Conservation (phyloP, 2,888 invertebrate genomes). For the Pinctada fucata region DNA sequence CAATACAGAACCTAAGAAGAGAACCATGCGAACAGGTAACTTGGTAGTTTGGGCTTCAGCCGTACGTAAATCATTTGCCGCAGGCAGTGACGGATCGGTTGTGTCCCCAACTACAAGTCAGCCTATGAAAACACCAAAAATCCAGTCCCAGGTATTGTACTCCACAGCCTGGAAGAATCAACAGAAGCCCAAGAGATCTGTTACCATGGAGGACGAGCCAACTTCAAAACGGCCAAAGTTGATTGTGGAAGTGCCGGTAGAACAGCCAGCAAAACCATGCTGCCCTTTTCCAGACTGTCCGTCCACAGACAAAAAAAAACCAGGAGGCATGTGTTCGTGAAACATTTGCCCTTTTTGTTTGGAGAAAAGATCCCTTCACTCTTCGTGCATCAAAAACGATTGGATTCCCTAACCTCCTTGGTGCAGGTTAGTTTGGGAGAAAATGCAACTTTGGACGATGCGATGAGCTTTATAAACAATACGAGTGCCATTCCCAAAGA, state of each 20-base stretch:
- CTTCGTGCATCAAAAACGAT: neutral
- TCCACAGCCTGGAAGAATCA: no score
- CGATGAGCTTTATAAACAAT: neutral
- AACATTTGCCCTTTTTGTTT: neutral
- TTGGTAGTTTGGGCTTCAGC: no score
- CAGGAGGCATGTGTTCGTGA: neutral
- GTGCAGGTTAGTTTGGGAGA: neutral
- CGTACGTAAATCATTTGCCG: no score
- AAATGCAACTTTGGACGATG: neutral
- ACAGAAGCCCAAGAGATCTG: no score
- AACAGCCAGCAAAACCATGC: neutral
- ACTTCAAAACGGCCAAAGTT: no score
- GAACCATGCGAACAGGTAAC: no score
- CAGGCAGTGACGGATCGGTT: no score
- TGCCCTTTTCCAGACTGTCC: neutral
- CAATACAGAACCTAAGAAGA: no score
- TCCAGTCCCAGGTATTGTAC: no score
- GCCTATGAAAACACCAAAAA: no score
- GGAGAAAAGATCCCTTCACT: neutral
- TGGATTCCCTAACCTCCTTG: neutral
- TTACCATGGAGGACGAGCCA: no score
- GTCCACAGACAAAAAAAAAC: neutral
- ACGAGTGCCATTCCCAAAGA: neutral
- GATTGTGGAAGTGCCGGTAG: neutral
- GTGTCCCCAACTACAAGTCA: no score